phyloP scores from a whole-genome alignment of 2,113 vertebrate species.

The Tychaedon coryphoeus region DNA sequence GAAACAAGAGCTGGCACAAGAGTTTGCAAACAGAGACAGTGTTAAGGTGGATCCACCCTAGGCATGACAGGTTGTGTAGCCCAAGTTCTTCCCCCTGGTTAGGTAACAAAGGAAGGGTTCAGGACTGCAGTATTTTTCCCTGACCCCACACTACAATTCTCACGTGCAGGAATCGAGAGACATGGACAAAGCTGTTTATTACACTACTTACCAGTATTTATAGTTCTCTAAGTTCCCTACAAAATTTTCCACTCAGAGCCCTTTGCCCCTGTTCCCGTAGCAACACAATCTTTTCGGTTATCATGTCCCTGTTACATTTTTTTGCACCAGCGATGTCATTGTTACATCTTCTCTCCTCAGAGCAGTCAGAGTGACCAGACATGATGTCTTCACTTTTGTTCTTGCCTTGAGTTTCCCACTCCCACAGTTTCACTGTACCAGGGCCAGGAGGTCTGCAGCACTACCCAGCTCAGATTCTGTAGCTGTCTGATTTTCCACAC shows the following conservation, averaged over 20 bases:
- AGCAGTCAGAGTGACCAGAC: background rate
- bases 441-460: background rate
- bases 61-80: fast-evolving
- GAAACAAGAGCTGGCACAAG: background rate
- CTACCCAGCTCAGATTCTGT: background rate
- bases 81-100: background rate
- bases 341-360: background rate
- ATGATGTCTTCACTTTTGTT: background rate
- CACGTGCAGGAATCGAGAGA: background rate
- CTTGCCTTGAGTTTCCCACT: background rate
- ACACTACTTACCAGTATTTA: background rate
- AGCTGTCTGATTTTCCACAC: background rate
- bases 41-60: background rate
- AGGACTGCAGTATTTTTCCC: background rate
- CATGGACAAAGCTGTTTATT: background rate
- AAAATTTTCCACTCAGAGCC: background rate
- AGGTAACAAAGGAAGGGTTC: background rate
- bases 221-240: background rate
- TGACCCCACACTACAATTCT: background rate
- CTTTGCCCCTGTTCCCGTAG: background rate
- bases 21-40: background rate
- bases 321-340: background rate
- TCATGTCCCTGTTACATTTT: background rate
- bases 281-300: background rate
- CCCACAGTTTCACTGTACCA: background rate